Evolutionary conservation across 2,113 vertebrate species (phyloP).

Genomic region (Pimephales promelas): DNA sequence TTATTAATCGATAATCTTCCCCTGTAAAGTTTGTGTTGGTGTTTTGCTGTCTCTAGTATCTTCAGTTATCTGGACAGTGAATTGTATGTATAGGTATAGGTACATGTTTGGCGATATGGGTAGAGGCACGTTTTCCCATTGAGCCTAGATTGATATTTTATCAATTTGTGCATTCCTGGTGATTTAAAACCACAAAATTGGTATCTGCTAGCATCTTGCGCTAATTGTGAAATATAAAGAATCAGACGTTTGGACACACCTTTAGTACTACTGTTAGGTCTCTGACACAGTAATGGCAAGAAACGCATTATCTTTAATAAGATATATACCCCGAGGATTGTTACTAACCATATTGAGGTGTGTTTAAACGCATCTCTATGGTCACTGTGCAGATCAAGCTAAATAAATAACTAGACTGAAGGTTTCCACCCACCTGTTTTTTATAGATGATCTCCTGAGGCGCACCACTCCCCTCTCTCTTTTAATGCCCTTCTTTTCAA

Average conservation of each 20-base stretch:
- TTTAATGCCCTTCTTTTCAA: conserved; percentile 19
- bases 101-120: too few species aligned
- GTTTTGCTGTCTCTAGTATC: neutral
- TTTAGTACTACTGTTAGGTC: neutral
- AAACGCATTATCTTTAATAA: neutral
- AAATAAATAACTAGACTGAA: conserved; percentile 27
- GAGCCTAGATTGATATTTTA: neutral
- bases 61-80: neutral
- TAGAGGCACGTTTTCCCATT: neutral
- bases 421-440: conserved; percentile 19
- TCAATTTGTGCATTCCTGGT: neutral
- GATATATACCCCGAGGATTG: neutral
- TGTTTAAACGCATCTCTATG: conserved; percentile 26
- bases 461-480: conserved; percentile 14
- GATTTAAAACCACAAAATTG: neutral
- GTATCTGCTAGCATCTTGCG: neutral
- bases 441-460: conserved; percentile 15
- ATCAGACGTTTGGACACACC: neutral
- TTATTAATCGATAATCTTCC: neutral
- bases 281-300: neutral
- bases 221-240: neutral
- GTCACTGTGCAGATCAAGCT: conserved; percentile 16
- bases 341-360: neutral
- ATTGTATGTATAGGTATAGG: neutral
- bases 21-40: neutral